Base-by-base conservation (phyloP, 2,888 invertebrate genomes). In the Tuta absoluta region DNA sequence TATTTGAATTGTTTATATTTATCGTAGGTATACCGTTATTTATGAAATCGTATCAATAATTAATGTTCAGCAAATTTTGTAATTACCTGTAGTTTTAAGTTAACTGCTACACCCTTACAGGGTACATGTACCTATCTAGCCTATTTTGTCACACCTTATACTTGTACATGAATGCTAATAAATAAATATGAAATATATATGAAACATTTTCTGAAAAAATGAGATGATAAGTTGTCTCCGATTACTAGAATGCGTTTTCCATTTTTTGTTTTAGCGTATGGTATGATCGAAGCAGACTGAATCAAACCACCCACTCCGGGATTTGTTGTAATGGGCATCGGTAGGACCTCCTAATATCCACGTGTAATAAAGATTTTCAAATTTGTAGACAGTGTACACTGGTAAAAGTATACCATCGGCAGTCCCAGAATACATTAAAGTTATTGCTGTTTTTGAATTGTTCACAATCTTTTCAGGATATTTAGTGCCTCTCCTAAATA, bases 341-440 rank as follows among this genome's bases (percentile, higher is more conserved):
- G 60, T 48, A n/a, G 67, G 69, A 19, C 69, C 69, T 19, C 63
- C 65, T 28, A 62, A 60, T 28, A 63, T 21, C 68, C 69, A 68
- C 37, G 41, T 59, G 64, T 66, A 65, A 63, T 65, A 67, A 28
- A 69, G 33, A 64, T 67, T 48, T 14, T 68, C 65, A 12, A 68
- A 49, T 58, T 68, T 67, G 56, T 68, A 66, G 14, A 62, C 63
- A 38, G 64, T 58, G 57, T 66, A 64, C 61, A 38, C 61, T 48
- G 69, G 67, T 38, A 68, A 61, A 48, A 38, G 28, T 51, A 23
- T 21, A n/a, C 71, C 68, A 60, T 51, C 65, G 37, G 68, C 71
- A 58, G 63, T 64, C 14, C 14, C 64, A 45, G 60, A 51, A 59
- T 68, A 67, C 67, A 71, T 69, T 17, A 71, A 53, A 24, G 67